phyloP scores from a whole-genome alignment of 2,113 vertebrate genomes.

The Halichoerus grypus region DNA sequence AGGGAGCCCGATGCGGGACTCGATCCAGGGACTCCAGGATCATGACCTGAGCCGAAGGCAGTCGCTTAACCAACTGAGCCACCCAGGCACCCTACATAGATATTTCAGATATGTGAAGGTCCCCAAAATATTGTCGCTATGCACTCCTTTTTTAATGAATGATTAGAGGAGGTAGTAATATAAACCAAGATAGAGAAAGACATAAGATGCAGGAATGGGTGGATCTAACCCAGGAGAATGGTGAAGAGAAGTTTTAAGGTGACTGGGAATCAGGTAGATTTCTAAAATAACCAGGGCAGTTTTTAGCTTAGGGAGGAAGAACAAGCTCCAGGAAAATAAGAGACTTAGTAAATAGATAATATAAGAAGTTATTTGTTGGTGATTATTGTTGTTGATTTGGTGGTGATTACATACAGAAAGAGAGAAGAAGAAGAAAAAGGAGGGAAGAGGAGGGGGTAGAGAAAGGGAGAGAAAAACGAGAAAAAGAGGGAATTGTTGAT shows the following conservation, averaged over 20 bases:
- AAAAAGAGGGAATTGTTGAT: background rate
- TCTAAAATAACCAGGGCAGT: background rate
- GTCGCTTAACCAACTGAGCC: too few species aligned
- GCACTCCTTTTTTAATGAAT: background rate
- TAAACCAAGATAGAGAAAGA: background rate
- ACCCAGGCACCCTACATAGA: too few species aligned
- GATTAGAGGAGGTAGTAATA: background rate
- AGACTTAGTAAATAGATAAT: background rate
- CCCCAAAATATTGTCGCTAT: background rate
- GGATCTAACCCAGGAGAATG: background rate
- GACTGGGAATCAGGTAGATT: too few species aligned
- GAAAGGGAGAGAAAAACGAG: background rate
- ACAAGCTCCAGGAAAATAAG: background rate
- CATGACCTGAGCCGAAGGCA: too few species aligned
- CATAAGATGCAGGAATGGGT: background rate
- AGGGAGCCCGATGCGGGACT: too few species aligned
- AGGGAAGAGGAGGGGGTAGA: rapidly evolving
- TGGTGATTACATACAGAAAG: background rate
- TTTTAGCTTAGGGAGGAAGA: background rate
- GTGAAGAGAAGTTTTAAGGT: background rate
- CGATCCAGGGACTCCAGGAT: too few species aligned
- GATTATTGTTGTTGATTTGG: background rate
- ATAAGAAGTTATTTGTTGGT: background rate
- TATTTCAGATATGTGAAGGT: background rate
- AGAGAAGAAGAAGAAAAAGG: background rate